Evolutionary conservation across 1,140 invertebrate genomes (phyloP).

Genomic region (Drosophila cardini): DNA sequence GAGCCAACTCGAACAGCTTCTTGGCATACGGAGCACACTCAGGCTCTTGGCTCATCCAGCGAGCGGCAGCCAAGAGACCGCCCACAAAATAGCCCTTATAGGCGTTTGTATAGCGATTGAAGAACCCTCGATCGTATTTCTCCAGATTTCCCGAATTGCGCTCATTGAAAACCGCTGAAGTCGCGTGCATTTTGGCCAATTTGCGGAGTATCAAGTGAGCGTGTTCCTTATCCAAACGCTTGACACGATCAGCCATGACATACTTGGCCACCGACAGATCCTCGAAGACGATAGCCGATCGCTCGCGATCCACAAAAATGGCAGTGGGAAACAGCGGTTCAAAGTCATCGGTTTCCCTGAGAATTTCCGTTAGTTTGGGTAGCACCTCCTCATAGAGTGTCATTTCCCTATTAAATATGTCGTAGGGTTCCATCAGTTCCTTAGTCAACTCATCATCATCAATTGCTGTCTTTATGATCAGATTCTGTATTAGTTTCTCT

Average conservation of each 20-base stretch:
- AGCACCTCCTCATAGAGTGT: slow-evolving; percentile 75
- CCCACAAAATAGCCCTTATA: slow-evolving; percentile 78
- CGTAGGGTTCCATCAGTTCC: slow-evolving; percentile 73
- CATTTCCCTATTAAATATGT: slow-evolving; percentile 82
- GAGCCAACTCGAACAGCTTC: slow-evolving; percentile 70
- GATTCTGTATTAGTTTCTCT: slow-evolving; percentile 28
- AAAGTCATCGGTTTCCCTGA: slow-evolving; percentile 60
- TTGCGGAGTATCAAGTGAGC: slow-evolving; percentile 85
- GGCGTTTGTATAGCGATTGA: slow-evolving; percentile 73
- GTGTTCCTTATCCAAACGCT: slow-evolving; percentile 86
- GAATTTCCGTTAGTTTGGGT: slow-evolving; percentile 66
- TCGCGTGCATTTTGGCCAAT: slow-evolving; percentile 87
- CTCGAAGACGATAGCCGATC: slow-evolving; percentile 75
- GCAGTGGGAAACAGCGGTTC: slow-evolving; percentile 71
- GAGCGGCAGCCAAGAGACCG: slow-evolving; percentile 60
- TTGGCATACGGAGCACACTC: slow-evolving; percentile 57
- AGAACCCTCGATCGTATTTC: slow-evolving; percentile 75
- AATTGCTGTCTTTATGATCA: slow-evolving; percentile 74
- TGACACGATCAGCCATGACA: slow-evolving; percentile 86
- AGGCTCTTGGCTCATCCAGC: slow-evolving; percentile 64
- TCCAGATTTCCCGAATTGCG: slow-evolving; percentile 57
- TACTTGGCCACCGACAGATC: slow-evolving; percentile 65
- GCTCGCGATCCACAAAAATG: slow-evolving; percentile 69
- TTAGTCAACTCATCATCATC: slow-evolving; percentile 72
- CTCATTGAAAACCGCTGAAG: slow-evolving; percentile 83